A percentile compares a stretch with the other conserved stretches of the same genome.
Conservation (phyloP, 2,113 vertebrate species). For the Butastur rufipennis region DNA sequence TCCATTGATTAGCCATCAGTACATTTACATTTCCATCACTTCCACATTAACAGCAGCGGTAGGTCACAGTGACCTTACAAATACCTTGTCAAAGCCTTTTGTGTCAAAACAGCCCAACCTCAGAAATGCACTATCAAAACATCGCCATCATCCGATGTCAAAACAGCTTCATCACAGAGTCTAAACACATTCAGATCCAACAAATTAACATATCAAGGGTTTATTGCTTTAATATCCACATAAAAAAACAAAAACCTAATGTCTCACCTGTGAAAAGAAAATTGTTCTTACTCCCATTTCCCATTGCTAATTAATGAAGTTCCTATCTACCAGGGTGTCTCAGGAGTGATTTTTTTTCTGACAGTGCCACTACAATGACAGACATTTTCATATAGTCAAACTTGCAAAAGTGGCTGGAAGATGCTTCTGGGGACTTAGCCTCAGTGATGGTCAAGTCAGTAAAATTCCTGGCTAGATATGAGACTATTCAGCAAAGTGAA, state of each 20-base stretch:
- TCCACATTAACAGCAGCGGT: background rate
- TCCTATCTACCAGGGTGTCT: background rate
- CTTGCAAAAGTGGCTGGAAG: background rate
- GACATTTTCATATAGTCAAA: background rate
- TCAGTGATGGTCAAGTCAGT: background rate
- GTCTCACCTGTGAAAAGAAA: conserved; percentile 26
- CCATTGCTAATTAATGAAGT: conserved; percentile 28
- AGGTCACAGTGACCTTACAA: conserved; percentile 56
- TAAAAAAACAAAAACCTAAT: conserved; percentile 28
- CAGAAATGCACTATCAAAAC: conserved; percentile 48
- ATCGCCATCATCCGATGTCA: conserved; percentile 33
- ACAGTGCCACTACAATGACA: background rate
- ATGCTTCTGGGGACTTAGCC: background rate
- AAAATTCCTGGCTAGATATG: background rate
- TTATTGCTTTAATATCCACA: conserved; percentile 40
- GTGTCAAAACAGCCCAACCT: conserved; percentile 60
- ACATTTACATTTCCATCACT: conserved; percentile 46
- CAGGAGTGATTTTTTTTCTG: background rate
- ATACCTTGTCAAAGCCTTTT: conserved; percentile 56
- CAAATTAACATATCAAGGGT: conserved; percentile 54
- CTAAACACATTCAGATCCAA: background rate
- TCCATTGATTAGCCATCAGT: conserved; percentile 46
- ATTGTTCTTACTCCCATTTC: conserved; percentile 47
- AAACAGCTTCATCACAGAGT: conserved; percentile 44
- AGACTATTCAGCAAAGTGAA: background rate